Evolutionary conservation across 37 sponge, comb jelly and placozoan genomes (phyloP).

Genomic region (Hormiphora californensis): DNA sequence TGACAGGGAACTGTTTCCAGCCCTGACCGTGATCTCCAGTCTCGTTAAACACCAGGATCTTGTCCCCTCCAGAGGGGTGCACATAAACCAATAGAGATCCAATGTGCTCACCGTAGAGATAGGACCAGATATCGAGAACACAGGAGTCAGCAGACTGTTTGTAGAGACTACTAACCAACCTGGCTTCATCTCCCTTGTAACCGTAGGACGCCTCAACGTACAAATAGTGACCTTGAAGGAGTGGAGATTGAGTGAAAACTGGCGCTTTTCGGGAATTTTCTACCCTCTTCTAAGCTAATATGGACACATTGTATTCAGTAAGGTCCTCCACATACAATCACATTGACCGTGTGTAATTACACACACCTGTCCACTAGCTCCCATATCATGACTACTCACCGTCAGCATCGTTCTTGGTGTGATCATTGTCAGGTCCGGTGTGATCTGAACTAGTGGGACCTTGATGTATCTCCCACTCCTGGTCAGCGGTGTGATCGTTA

Average conservation of each 20-base stretch:
- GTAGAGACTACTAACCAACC: constrained; percentile 4
- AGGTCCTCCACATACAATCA: too few relatives aligned
- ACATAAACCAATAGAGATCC: constrained; percentile 34
- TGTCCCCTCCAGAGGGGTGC: constrained; percentile 8
- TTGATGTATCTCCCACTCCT: constrained; percentile 19
- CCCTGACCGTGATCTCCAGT: constrained; percentile 50
- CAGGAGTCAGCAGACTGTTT: constrained; percentile 22
- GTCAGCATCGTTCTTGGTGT: constrained; percentile 6
- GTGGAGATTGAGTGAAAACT: too few relatives aligned
- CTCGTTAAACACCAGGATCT: constrained; percentile 11
- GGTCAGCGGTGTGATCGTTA: constrained; percentile 21
- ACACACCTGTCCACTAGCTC: too few relatives aligned
- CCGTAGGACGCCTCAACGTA: constrained; percentile 20
- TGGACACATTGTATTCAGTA: too few relatives aligned
- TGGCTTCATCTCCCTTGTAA: neutral
- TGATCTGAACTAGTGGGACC: constrained; percentile 11
- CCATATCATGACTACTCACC: too few relatives aligned
- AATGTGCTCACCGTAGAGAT: constrained; percentile 40
- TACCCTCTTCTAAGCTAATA: too few relatives aligned
- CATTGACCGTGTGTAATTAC: too few relatives aligned
- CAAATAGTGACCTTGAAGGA: neutral
- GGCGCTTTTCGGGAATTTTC: too few relatives aligned
- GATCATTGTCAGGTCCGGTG: constrained; percentile 28
- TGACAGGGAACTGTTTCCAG: constrained; percentile 28
- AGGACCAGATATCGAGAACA: constrained; percentile 12